Percentiles rank a stretch among this genome's conserved stretches.
phyloP scores from a whole-genome alignment of 2,888 invertebrate species.

The Pristionchus entomophagus region DNA sequence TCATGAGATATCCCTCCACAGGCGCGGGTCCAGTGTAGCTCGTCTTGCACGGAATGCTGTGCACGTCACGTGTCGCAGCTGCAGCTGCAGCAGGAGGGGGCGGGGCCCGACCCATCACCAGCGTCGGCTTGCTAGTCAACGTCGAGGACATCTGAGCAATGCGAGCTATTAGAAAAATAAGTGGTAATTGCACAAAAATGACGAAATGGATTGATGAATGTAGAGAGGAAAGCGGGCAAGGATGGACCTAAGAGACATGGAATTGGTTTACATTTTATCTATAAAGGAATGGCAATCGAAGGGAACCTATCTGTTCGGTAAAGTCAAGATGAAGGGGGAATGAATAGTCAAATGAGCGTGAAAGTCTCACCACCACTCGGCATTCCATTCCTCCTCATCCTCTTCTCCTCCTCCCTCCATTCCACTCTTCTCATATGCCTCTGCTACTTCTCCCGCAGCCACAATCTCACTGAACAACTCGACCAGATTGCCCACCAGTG shows the following conservation, averaged over 20 bases:
- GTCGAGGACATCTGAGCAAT: constrained; percentile 11
- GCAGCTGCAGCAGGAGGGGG: constrained; percentile 1
- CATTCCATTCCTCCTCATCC: neutral
- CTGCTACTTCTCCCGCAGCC: neutral
- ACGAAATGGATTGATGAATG: no score
- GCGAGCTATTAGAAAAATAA: no score
- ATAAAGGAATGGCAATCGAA: no score
- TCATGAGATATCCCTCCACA: constrained; percentile 47
- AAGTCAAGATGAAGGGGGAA: neutral
- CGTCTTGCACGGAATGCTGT: constrained; percentile 64
- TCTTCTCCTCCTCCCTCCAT: constrained; percentile 1
- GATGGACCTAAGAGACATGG: neutral
- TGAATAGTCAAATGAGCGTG: neutral
- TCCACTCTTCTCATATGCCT: constrained; percentile 16
- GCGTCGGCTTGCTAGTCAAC: neutral
- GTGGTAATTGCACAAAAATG: no score
- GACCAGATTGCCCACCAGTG: constrained; percentile 45
- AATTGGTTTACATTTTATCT: neutral
- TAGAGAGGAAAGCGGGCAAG: no score
- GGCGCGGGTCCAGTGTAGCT: constrained; percentile 64
- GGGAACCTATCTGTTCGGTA: no score
- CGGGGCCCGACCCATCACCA: neutral
- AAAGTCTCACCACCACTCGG: neutral
- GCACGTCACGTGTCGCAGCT: constrained; percentile 50
- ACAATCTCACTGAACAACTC: constrained; percentile 32